A percentile compares a stretch with the other conserved stretches of the same genome.
phyloP scores from a whole-genome alignment of 2,888 invertebrate genomes.

The Mantis religiosa region DNA sequence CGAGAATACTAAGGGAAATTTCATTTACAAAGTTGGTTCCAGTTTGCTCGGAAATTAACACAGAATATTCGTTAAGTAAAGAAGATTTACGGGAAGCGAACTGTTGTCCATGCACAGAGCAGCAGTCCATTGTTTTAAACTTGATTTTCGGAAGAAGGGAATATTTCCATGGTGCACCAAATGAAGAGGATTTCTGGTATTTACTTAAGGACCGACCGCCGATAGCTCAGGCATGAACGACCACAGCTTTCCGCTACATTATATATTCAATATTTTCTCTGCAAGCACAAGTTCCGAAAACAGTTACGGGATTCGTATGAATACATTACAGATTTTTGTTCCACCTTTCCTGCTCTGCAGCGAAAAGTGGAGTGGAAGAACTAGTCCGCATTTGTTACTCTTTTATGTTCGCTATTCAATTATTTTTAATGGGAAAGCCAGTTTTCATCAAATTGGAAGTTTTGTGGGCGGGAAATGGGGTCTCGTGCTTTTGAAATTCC shows the following conservation, averaged over 20 bases:
- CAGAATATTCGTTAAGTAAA: too few relatives aligned
- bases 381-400: background rate
- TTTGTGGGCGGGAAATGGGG: too few relatives aligned
- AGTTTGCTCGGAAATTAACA: too few relatives aligned
- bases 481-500: too few relatives aligned
- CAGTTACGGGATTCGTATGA: background rate
- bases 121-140: background rate
- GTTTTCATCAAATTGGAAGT: too few relatives aligned
- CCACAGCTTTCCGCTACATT: background rate
- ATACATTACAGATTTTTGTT: background rate
- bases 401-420: too few relatives aligned
- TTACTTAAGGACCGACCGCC: background rate
- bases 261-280: background rate
- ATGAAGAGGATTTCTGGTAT: background rate
- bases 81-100: background rate
- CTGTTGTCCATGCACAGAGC: background rate
- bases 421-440: too few relatives aligned
- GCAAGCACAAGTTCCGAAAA: background rate
- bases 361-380: background rate
- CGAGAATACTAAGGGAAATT: too few relatives aligned
- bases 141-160: background rate
- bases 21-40: too few relatives aligned
- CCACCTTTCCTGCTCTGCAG: background rate
- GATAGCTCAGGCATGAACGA: background rate
- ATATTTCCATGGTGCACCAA: background rate